Conservation (phyloP, 2,797 vertebrate species). For the Notolabrus celidotus region DNA sequence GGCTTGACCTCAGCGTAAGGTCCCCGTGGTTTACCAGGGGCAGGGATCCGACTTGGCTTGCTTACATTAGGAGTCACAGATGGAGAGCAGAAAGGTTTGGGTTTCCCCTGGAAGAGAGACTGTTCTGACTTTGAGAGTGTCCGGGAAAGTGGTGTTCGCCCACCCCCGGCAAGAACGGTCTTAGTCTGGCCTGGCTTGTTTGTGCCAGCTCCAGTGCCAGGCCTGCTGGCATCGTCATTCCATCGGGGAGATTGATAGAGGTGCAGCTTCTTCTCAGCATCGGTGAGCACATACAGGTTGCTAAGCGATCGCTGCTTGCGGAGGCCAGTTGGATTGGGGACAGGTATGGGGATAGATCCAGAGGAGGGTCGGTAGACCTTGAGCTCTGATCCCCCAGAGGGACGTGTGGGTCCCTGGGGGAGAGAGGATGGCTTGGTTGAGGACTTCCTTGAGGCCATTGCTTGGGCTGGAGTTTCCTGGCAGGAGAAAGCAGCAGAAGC, state of each 20-base stretch:
- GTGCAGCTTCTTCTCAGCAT: conserved; percentile 95
- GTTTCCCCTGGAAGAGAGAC: conserved; percentile 91
- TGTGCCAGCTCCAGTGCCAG: conserved; percentile 68
- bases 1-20: conserved; percentile 97
- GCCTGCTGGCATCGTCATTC: conserved; percentile 89
- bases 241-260: conserved; percentile 91
- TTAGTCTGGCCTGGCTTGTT: conserved; percentile 80
- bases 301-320: conserved; percentile 94
- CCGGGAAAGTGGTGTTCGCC: conserved; percentile 86
- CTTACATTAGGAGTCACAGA: conserved; percentile 81
- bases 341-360: conserved; percentile 84
- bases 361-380: conserved; percentile 83
- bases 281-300: conserved; percentile 94
- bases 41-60: conserved; percentile 91
- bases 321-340: conserved; percentile 85
- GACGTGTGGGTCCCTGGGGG: conserved; percentile 80
- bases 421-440: conserved; percentile 78
- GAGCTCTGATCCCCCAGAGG: conserved; percentile 78
- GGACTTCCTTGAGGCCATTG: conserved; percentile 87
- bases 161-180: conserved; percentile 69
- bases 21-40: conserved; percentile 87
- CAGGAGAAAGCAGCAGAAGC: conserved; percentile 69
- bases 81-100: conserved; percentile 84
- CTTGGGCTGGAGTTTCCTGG: conserved; percentile 72
- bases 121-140: conserved; percentile 95